phyloP scores from a whole-genome alignment of 2,888 invertebrate genomes.

The Drosophila fulvimacula region DNA sequence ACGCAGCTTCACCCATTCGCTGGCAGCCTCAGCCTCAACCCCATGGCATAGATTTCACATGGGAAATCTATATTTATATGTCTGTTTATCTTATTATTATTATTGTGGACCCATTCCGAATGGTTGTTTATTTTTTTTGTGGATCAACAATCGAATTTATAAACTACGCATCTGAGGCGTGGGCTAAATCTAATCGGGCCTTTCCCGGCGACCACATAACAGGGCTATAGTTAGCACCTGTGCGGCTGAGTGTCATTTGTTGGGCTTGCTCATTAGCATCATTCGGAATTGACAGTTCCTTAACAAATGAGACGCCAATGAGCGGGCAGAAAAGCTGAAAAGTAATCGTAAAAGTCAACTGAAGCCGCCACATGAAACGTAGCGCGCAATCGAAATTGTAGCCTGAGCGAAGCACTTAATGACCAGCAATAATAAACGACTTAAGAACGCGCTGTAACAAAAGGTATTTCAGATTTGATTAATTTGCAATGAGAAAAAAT shows the following conservation, averaged over 20 bases:
- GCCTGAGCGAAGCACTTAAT: slow-evolving; percentile 47
- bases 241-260: slow-evolving; percentile 1
- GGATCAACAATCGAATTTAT: slow-evolving; percentile 12
- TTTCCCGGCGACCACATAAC: slow-evolving; percentile 27
- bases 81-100: too few species aligned
- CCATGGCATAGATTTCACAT: slow-evolving; percentile 22
- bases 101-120: slow-evolving; percentile 14
- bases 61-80: slow-evolving; percentile 2
- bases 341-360: slow-evolving; percentile 2
- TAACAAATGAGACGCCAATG: slow-evolving; percentile 48
- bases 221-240: slow-evolving; percentile 21
- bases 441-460: slow-evolving; percentile 37
- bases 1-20: not conserved
- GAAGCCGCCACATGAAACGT: slow-evolving; percentile 12
- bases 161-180: slow-evolving; percentile 21
- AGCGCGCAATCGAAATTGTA: slow-evolving; percentile 37
- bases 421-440: slow-evolving; percentile 34
- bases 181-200: slow-evolving; percentile 26
- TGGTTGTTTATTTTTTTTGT: not conserved
- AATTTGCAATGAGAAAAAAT: slow-evolving; percentile 19
- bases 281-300: slow-evolving; percentile 37
- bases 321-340: slow-evolving; percentile 37
- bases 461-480: slow-evolving; percentile 23
- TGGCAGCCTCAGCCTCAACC: not conserved
- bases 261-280: slow-evolving; percentile 48